Evolutionary conservation across 2,888 invertebrate genomes (phyloP).

Genomic region (Acleris holmiana): DNA sequence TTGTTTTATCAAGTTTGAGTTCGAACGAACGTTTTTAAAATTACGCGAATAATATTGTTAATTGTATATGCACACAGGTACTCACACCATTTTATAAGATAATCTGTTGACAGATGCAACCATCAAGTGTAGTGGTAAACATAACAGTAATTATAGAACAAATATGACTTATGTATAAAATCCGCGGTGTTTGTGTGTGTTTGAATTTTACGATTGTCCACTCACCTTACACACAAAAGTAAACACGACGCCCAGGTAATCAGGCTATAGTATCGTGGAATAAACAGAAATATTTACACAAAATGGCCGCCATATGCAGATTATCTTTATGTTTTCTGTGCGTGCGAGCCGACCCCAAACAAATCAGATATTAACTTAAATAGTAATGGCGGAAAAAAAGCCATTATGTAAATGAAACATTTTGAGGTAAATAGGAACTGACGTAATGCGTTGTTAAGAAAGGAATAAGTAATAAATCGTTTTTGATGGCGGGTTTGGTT

Average conservation of each 20-base stretch:
- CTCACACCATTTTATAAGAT: slow-evolving; percentile 58
- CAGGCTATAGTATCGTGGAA: slow-evolving; percentile 76
- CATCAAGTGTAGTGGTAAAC: no score
- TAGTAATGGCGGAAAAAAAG: slow-evolving; percentile 81
- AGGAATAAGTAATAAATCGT: slow-evolving; percentile 72
- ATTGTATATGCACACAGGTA: slow-evolving; percentile 73
- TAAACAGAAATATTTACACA: slow-evolving; percentile 72
- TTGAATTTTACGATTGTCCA: no score
- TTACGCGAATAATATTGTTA: slow-evolving; percentile 71
- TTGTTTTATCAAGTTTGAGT: slow-evolving; percentile 25
- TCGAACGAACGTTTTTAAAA: slow-evolving; percentile 45
- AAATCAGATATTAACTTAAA: slow-evolving; percentile 83
- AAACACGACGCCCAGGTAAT: no score
- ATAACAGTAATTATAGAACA: no score
- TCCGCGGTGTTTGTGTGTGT: no score
- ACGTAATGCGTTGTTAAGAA: slow-evolving; percentile 76
- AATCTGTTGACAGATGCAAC: no score
- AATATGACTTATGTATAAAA: no score
- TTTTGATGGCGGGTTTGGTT: slow-evolving; percentile 59
- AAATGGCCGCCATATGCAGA: slow-evolving; percentile 78
- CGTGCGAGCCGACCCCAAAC: slow-evolving; percentile 78
- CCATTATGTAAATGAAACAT: slow-evolving; percentile 84
- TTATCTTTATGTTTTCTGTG: slow-evolving; percentile 83
- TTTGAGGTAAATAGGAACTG: slow-evolving; percentile 82
- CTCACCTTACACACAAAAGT: no score